Conservation (phyloP, 2,888 invertebrate species). For the Odontocolon sp. region DNA sequence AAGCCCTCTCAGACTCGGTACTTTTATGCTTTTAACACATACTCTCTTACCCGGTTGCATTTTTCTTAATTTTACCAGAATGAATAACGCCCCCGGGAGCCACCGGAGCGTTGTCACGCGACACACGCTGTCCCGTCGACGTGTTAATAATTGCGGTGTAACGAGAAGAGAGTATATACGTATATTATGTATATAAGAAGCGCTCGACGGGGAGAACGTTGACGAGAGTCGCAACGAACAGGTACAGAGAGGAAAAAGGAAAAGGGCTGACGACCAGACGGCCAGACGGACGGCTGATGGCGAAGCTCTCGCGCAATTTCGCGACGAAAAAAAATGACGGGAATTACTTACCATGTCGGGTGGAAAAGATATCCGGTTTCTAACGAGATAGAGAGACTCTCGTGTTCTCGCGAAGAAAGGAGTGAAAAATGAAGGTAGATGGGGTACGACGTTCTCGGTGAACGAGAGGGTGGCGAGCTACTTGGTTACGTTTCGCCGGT, state of each 20-base stretch:
- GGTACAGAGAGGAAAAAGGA: background rate
- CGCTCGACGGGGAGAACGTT: constrained; percentile 7
- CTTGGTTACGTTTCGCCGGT: constrained; percentile 25
- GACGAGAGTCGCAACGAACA: constrained; percentile 1
- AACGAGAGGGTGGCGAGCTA: background rate
- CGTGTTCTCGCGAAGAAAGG: constrained; percentile 63
- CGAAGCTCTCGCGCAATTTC: constrained; percentile 61
- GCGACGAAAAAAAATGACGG: constrained; percentile 61
- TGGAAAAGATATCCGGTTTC: constrained; percentile 67
- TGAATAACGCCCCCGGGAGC: constrained; percentile 27
- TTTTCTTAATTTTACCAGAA: constrained; percentile 43
- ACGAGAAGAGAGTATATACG: constrained; percentile 33
- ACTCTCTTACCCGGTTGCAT: constrained; percentile 27
- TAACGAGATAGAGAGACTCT: constrained; percentile 67
- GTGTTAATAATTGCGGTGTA: constrained; percentile 56
- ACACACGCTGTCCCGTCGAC: constrained; percentile 48
- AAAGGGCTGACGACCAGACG: constrained; percentile 39
- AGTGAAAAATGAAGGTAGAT: constrained; percentile 64
- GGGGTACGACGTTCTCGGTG: background rate
- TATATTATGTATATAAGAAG: constrained; percentile 14
- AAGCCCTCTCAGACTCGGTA: background rate
- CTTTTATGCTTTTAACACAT: background rate
- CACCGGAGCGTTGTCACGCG: constrained; percentile 42
- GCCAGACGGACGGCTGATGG: constrained; percentile 51
- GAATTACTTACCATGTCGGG: constrained; percentile 65